Percentiles rank a stretch among this genome's conserved stretches.
These are phyloP conservation scores for Hyposoter didymator DNA, from an alignment of 2,888 invertebrate species.

Conservation along the genomic window DNA sequence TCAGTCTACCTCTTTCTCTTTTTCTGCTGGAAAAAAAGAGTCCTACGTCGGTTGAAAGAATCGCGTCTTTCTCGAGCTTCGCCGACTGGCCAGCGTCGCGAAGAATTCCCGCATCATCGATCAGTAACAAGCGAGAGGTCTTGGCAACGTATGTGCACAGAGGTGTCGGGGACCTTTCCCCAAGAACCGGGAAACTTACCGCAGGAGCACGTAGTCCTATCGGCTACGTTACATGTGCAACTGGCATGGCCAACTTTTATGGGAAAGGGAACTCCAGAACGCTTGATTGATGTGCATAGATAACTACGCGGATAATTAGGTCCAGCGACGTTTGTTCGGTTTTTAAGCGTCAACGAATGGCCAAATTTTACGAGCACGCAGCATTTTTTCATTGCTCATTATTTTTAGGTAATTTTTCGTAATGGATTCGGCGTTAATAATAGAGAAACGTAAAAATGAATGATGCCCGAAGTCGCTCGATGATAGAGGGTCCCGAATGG, in stretches of 20 bases:
- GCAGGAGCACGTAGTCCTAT: constrained; percentile 31
- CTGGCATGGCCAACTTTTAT: constrained; percentile 2
- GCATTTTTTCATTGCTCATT: not conserved
- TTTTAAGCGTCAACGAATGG: not conserved
- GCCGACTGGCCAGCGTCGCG: constrained; percentile 47
- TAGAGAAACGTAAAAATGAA: not conserved
- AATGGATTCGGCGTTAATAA: not conserved
- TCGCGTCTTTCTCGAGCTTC: constrained; percentile 50
- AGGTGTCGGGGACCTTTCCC: constrained; percentile 66
- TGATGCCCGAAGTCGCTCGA: not conserved
- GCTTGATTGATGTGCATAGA: not conserved
- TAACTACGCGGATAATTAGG: not conserved
- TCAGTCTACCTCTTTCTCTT: constrained; percentile 19
- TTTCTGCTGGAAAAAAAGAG: constrained; percentile 20
- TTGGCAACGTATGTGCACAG: constrained; percentile 1
- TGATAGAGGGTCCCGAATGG: not conserved
- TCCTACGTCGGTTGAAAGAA: constrained; percentile 55
- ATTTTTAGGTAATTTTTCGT: not conserved
- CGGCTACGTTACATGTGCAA: constrained; percentile 13
- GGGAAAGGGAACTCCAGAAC: not conserved
- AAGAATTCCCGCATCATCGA: constrained; percentile 66
- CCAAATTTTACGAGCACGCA: not conserved
- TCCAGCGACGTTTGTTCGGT: not conserved
- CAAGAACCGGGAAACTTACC: constrained; percentile 59
- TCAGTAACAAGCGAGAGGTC: constrained; percentile 50